Evolutionary conservation across 2,113 vertebrate species (phyloP), one percentile per base, ranked within the genome.

Genomic region (Pterocles gutturalis): DNA sequence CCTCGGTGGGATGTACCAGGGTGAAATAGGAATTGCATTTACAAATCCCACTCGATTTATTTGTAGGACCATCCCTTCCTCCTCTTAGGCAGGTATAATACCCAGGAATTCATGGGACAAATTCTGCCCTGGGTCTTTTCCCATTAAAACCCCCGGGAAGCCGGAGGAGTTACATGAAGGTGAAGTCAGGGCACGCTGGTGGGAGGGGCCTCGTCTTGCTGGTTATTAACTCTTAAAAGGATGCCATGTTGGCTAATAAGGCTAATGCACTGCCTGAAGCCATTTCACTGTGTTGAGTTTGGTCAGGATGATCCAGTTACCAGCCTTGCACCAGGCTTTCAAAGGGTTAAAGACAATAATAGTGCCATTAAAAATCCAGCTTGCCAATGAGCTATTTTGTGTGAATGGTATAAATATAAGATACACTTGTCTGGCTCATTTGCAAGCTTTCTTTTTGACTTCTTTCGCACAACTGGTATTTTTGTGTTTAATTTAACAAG

Each of bases 401-500:
- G 87, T 61, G 55, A 94, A 94, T 83, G 95, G 98, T 97, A 97
- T 97, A 96, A 97, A 97, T 96, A 96, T 95, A 93, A 98, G 94
- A 97, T 97, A 89, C 83, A 93, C 95, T 97, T 80, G 94, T 95
- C 98, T 98, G 98, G 97, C 97, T 98, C 97, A 92, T 98, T 98
- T 97, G 95, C 95, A 97, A 97, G 97, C 97, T 89, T 98, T 98
- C 97, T 98, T 98, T 98, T 91, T 95, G 91, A 97, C 97, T 99
- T 98, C 98, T 98, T 98, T 98, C 97, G 96, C 98, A 98, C 98
- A 99, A 99, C 98, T 98, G 98, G 98, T 99, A 98, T 98, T 99
- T 99, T 99, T 98, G 98, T 99, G 99, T 99, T 99, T 99, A 99
- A 99, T 99, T 99, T 99, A 99, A 99, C 98, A 99, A 99, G 99